These are phyloP conservation scores for Hemicrepidius hirtus DNA, from an alignment of 2,888 invertebrate species.

Conservation along the genomic window DNA sequence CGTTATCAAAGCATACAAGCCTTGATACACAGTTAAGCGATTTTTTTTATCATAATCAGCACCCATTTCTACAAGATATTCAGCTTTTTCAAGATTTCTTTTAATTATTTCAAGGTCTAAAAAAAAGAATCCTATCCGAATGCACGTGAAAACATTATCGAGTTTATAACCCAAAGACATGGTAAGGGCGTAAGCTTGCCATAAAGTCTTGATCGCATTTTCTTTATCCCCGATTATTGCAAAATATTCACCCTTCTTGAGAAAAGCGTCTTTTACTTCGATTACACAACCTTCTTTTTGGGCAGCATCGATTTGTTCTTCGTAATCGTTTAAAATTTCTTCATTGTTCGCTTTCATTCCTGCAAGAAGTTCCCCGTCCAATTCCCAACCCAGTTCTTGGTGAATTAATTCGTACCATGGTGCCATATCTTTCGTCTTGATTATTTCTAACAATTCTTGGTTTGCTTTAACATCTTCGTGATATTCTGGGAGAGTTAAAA, in stretches of 20 bases:
- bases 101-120: slow-evolving; percentile 62
- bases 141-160: slow-evolving; percentile 70
- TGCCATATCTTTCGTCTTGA: slow-evolving; percentile 77
- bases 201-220: slow-evolving; percentile 62
- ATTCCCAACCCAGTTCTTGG: slow-evolving; percentile 69
- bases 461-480: slow-evolving; percentile 71
- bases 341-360: slow-evolving; percentile 62
- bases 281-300: slow-evolving; percentile 56
- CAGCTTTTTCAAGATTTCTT: slow-evolving; percentile 66
- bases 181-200: slow-evolving; percentile 66
- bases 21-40: slow-evolving; percentile 81
- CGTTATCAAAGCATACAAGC: slow-evolving; percentile 80
- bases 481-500: slow-evolving; percentile 72
- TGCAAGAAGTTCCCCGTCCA: slow-evolving; percentile 69
- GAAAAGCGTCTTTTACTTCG: slow-evolving; percentile 63
- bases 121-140: slow-evolving; percentile 67
- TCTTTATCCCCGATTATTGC: slow-evolving; percentile 70
- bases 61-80: slow-evolving; percentile 63
- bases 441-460: slow-evolving; percentile 71
- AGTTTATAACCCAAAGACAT: slow-evolving; percentile 68
- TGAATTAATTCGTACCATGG: slow-evolving; percentile 79
- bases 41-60: slow-evolving; percentile 86
- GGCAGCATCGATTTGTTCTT: slow-evolving; percentile 60
- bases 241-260: slow-evolving; percentile 69
- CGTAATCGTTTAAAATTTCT: slow-evolving; percentile 58